A percentile compares a stretch with the other conserved stretches of the same genome.
Conservation (phyloP, 2,113 vertebrate genomes). For the Elgaria multicarinata region DNA sequence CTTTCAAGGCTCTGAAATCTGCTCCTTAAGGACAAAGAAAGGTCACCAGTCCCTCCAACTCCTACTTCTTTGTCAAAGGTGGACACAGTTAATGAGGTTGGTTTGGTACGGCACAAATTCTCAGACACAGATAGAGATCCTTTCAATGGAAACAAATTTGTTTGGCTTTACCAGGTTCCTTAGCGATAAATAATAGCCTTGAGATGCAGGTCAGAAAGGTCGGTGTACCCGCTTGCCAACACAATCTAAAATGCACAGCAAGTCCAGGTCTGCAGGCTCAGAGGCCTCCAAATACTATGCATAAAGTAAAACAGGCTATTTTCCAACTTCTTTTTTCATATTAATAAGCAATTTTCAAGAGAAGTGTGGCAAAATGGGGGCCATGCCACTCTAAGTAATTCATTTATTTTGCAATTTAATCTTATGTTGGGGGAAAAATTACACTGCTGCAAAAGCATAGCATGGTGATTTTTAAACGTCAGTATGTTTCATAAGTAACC, state of each 20-base stretch:
- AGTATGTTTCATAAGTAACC: slow-evolving; percentile 80
- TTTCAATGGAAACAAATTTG: slow-evolving; percentile 98
- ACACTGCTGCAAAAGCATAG: slow-evolving; percentile 79
- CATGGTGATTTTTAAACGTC: slow-evolving; percentile 93
- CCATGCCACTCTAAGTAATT: slow-evolving; percentile 90
- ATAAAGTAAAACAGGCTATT: slow-evolving; percentile 79
- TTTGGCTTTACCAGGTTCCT: slow-evolving; percentile 96
- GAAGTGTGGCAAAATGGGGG: slow-evolving; percentile 85
- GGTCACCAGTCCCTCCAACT: slow-evolving; percentile 81
- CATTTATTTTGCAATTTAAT: slow-evolving; percentile 97
- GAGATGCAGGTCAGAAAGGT: slow-evolving; percentile 89
- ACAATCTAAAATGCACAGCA: slow-evolving; percentile 76
- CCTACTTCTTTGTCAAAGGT: slow-evolving; percentile 87
- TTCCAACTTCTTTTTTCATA: slow-evolving; percentile 85
- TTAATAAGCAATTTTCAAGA: slow-evolving; percentile 91
- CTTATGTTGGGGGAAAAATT: slow-evolving; percentile 87
- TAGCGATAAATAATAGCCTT: slow-evolving; percentile 94
- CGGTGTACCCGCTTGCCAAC: slow-evolving; percentile 73
- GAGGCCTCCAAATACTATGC: slow-evolving; percentile 71
- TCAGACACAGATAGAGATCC: slow-evolving; percentile 94
- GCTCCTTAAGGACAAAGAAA: slow-evolving; percentile 85
- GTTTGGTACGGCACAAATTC: slow-evolving; percentile 93
- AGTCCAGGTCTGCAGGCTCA: slow-evolving; percentile 55
- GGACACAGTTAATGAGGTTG: slow-evolving; percentile 96
- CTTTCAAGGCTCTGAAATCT: slow-evolving; percentile 73